Percentiles rank a stretch among this genome's conserved stretches.
phyloP scores from a whole-genome alignment of 64 coral and sea anemone genomes.

The Pocillopora damicornis region DNA sequence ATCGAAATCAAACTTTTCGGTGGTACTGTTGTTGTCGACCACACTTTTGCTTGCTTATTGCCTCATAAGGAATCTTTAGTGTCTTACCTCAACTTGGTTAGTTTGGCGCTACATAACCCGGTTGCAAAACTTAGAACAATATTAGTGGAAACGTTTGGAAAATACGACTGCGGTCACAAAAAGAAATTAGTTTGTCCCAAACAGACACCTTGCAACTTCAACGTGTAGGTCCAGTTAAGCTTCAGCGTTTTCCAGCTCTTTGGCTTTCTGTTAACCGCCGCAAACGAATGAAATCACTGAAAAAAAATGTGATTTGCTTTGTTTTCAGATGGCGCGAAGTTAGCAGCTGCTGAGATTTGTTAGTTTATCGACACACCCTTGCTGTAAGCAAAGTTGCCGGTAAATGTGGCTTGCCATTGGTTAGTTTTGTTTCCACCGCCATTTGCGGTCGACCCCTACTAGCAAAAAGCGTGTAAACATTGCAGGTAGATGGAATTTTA shows the following conservation, averaged over 20 bases:
- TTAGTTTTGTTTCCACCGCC: not conserved
- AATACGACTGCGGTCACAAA: not conserved
- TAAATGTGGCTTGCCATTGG: not conserved
- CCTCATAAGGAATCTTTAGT: no score
- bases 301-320: not conserved
- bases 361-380: not conserved
- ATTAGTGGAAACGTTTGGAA: not conserved
- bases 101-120: no score
- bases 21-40: no score
- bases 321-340: not conserved
- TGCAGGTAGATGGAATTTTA: not conserved
- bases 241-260: not conserved
- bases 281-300: not conserved
- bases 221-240: not conserved
- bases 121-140: no score
- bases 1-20: no score
- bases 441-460: not conserved
- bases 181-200: not conserved
- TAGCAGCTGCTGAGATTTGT: not conserved
- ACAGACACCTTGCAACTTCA: not conserved
- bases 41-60: no score
- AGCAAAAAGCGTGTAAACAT: constrained; percentile 12
- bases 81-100: not conserved
- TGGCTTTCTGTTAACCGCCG: not conserved
- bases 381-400: not conserved